phyloP scores from a whole-genome alignment of 2,888 invertebrate species.

The Aleiodes alternator region DNA sequence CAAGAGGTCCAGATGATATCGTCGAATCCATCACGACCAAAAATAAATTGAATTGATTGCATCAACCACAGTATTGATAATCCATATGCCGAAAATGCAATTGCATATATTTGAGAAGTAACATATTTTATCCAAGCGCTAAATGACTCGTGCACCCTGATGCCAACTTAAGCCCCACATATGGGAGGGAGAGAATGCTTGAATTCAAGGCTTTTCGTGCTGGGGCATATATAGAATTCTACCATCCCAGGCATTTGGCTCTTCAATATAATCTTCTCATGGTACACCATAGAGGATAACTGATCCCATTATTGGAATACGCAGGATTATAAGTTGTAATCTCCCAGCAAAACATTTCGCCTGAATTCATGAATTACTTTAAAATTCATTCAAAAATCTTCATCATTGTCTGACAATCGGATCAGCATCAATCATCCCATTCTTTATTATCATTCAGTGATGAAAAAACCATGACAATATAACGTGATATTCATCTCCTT shows the following conservation, averaged over 20 bases:
- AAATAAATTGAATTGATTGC: conserved; percentile 16
- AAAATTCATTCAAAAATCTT: too few species aligned
- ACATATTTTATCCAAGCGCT: conserved; percentile 47
- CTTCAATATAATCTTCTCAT: conserved; percentile 64
- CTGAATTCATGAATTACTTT: too few species aligned
- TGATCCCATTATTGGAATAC: conserved; percentile 65
- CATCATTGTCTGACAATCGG: too few species aligned
- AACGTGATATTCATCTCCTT: conserved; percentile 49
- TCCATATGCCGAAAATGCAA: conserved; percentile 42
- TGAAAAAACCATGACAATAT: background rate
- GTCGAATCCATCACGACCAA: background rate
- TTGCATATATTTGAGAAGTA: conserved; percentile 52
- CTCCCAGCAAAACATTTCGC: conserved; percentile 49
- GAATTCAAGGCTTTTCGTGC: conserved; percentile 40
- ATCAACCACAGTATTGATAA: background rate
- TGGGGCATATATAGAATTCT: conserved; percentile 24
- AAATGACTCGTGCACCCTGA: conserved; percentile 64
- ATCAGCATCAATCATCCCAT: too few species aligned
- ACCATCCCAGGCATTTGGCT: conserved; percentile 37
- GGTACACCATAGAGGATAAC: conserved; percentile 62
- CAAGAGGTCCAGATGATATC: background rate
- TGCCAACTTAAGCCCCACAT: conserved; percentile 52
- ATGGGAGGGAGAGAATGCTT: conserved; percentile 28
- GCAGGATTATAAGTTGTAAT: conserved; percentile 71
- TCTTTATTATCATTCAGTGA: background rate